Conservation (phyloP, 2,888 invertebrate genomes). For the Phortica magna region DNA sequence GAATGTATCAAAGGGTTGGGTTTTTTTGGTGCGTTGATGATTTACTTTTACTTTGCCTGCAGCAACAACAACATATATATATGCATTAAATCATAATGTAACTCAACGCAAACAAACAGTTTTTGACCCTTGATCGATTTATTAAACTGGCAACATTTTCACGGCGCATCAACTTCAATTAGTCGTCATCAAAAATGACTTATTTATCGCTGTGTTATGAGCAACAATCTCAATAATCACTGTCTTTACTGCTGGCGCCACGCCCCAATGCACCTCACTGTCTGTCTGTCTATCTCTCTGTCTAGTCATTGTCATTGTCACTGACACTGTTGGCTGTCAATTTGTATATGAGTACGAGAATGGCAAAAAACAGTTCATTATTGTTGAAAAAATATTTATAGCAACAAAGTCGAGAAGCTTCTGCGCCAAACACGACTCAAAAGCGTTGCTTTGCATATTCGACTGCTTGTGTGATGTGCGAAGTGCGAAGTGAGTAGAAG, state of each 20-base stretch:
- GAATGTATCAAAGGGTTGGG: conserved; percentile 41
- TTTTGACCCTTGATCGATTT: neutral
- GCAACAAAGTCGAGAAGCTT: too few species aligned
- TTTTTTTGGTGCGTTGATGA: neutral
- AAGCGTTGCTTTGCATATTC: neutral
- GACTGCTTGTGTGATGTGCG: too few species aligned
- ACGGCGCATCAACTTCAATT: conserved; percentile 65
- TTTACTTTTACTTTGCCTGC: neutral
- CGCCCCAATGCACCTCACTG: conserved; percentile 38
- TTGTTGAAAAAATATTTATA: too few species aligned
- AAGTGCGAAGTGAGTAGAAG: too few species aligned
- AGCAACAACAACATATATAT: too few species aligned
- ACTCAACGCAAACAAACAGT: neutral
- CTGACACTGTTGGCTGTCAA: conserved; percentile 44
- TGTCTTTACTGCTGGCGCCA: conserved; percentile 21
- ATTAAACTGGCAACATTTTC: conserved; percentile 44
- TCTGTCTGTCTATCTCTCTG: too few species aligned
- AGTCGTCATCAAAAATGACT: conserved; percentile 64
- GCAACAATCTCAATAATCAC: neutral
- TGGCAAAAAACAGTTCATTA: too few species aligned
- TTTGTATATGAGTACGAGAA: conserved; percentile 34
- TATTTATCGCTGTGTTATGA: neutral
- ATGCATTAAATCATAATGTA: too few species aligned
- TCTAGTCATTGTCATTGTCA: conserved; percentile 36
- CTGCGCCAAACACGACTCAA: neutral